Conservation (phyloP, 1,140 invertebrate genomes). For the Oncopeltus fasciatus region DNA sequence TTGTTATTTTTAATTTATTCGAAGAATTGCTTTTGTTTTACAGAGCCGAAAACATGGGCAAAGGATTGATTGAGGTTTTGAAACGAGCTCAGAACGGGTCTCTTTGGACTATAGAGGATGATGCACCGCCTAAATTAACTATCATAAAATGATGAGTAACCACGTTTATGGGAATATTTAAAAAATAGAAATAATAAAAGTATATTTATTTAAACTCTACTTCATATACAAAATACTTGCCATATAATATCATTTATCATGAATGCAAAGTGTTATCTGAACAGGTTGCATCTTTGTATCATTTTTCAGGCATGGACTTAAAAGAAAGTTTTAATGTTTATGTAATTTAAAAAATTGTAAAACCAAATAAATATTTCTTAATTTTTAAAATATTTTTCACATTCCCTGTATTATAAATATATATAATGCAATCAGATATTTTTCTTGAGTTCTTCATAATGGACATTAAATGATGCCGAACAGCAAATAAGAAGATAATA, state of each 20-base stretch:
- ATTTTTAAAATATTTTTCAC: too few species aligned
- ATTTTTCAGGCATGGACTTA: too few species aligned
- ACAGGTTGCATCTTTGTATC: too few species aligned
- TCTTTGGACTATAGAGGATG: conserved; percentile 22
- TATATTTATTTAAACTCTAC: background rate
- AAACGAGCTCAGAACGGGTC: conserved; percentile 19
- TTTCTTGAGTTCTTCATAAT: too few species aligned
- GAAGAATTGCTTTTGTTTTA: conserved; percentile 16
- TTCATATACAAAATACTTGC: background rate
- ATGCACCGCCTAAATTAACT: background rate
- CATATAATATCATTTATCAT: background rate
- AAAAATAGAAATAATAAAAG: background rate
- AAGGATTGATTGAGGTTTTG: conserved; percentile 20
- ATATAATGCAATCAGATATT: too few species aligned
- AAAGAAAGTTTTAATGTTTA: too few species aligned
- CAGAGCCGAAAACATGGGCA: conserved; percentile 21
- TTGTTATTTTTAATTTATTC: too few species aligned
- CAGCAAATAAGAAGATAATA: too few species aligned
- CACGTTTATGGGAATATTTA: background rate
- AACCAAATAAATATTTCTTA: too few species aligned
- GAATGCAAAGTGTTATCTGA: background rate
- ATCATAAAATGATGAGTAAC: background rate
- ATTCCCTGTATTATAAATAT: too few species aligned
- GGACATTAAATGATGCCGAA: too few species aligned
- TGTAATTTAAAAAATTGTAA: too few species aligned